phyloP scores from a whole-genome alignment of 2,888 invertebrate species.

The Epinotia ramella region DNA sequence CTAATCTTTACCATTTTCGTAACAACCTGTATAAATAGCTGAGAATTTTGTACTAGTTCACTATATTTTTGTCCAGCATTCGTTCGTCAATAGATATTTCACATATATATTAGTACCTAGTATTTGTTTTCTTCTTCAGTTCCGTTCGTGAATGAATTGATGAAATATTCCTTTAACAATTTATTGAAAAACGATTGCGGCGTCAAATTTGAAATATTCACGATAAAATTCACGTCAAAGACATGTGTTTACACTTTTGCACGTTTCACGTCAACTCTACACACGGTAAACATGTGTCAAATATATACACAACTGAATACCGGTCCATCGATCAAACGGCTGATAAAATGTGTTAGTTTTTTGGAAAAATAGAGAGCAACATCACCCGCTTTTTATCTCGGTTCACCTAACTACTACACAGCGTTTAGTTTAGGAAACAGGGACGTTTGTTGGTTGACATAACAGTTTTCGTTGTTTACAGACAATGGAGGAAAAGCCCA shows the following conservation, averaged over 20 bases:
- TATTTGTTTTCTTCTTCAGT: no score
- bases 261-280: not conserved
- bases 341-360: conserved; percentile 15
- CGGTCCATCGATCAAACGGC: conserved; percentile 29
- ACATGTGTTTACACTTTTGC: conserved; percentile 1
- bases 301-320: conserved; percentile 19
- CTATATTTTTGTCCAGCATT: no score
- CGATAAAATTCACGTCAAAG: not conserved
- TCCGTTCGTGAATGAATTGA: no score
- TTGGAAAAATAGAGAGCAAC: conserved; percentile 15
- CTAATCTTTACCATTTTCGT: no score
- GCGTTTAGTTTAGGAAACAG: conserved; percentile 45
- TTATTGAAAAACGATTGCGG: no score
- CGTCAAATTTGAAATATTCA: no score
- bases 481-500: conserved; percentile 48
- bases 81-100: no score
- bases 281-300: not conserved
- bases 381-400: conserved; percentile 26
- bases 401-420: conserved; percentile 34
- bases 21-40: no score
- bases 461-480: conserved; percentile 52
- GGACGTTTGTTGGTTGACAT: conserved; percentile 48
- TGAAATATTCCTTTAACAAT: no score
- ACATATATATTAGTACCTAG: no score
- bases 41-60: no score